Evolutionary conservation across 2,888 invertebrate species (phyloP), one percentile per base, ranked within the genome.

Genomic region (Parascotia fuliginaria): DNA sequence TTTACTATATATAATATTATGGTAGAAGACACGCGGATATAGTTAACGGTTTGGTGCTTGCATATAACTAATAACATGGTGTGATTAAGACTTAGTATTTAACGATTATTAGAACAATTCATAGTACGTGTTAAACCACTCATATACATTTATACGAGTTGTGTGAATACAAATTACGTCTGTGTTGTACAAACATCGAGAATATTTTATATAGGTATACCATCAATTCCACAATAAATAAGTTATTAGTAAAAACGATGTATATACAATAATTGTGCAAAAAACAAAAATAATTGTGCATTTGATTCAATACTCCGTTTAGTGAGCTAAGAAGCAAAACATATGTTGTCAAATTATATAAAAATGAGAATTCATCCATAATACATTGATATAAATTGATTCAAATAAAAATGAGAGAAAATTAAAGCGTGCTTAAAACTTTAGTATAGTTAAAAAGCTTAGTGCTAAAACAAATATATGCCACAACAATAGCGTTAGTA

Each of bases 211-310:
- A 38, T n/a, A n/a, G n/a, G n/a, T n/a, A n/a, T 43, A 43, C 46
- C 54, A 42, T 62, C 61, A 59, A 62, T 65, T 60, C 60, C 51
- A 60, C 49, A 59, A 47, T 52, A 54, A 49, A 39, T 49, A 57
- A 19, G 43, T 19, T 37, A 42, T 44, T 41, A 13, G 38, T 36
- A 41, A 37, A 40, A 31, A 41, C 48, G 1, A 24, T 6, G 50
- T 37, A 52, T 12, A 45, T 40, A 60, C 33, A 34, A 42, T 51
- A 55, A 57, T 78, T 77, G 78, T 81, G 80, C 77, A 77, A 72
- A 61, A 67, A 52, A 58, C 56, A 57, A 48, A 65, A 66, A 65
- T 58, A 61, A 70, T 76, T 79, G 79, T 81, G 80, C 79, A 75
- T 72, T 75, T 63, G 70, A 75, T 76, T 74, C 66, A 55, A 75